Base-by-base conservation (phyloP, 2,113 vertebrate genomes). In the Amphilophus citrinellus region DNA sequence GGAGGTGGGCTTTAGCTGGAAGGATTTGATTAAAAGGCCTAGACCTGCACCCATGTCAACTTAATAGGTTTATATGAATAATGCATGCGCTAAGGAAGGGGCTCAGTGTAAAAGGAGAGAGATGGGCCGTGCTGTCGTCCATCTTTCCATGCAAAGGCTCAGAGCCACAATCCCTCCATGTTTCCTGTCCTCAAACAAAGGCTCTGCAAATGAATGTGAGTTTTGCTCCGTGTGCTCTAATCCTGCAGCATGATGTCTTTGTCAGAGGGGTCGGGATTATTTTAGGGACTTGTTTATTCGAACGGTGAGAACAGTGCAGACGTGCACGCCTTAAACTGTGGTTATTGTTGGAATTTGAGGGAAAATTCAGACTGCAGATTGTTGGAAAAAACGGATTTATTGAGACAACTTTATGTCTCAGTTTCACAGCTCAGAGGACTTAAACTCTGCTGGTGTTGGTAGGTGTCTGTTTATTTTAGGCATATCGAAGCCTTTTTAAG, bases 41-140 rank as follows among this genome's bases (percentile, higher is more conserved):
- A 84, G 77, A 87, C 78, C 63, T 65, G 86, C 76, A 63, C 24
- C 61, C 73, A 77, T 91, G 89, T 91, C 83, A 84, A 63, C 58
- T 85, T 94, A 92, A 91, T 92, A 82, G 88, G 76, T 84, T 92
- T 80, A 63, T 86, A 91, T 92, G 85, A 94, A 94, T 93, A 91
- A 93, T 93, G 85, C 71, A 93, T 73, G 56, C 2, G 11, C 50
- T 30, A 37, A 71, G 73, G 75, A 87, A 73, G 71, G 57, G 84
- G 82, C 81, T 84, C 39, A 3, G 71, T 75, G 59, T 84, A 83
- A 89, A 50, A 80, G 86, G 65, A 76, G 47, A 61, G 87, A 62
- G 79, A 85, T 78, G 68, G 27, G 68, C 56, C 56, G 47, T 35
- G 63, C 27, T 78, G 63, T 79, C 73, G 84, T 57, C 76, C 83